Percentiles rank a stretch among this genome's conserved stretches.
These are phyloP conservation scores for Xestia ashworthii DNA, from an alignment of 2,888 invertebrate genomes.

Conservation along the genomic window DNA sequence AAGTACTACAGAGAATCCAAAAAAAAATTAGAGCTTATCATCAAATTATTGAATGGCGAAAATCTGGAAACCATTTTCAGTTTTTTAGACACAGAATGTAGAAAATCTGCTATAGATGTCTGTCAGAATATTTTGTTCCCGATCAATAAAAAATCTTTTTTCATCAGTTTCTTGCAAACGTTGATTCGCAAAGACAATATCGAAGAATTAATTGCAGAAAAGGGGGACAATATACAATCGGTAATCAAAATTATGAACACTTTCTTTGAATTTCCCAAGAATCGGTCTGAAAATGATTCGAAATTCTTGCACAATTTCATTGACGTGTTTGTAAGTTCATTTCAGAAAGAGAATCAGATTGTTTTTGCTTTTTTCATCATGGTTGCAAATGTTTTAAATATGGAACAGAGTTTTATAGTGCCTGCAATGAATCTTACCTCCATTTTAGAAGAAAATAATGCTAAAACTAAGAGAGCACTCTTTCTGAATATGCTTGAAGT, in stretches of 20 bases:
- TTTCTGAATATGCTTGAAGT: conserved; percentile 83
- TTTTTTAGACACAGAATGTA: conserved; percentile 78
- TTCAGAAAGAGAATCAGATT: conserved; percentile 81
- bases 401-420: conserved; percentile 82
- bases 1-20: conserved; percentile 84
- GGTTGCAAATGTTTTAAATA: conserved; percentile 77
- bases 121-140: conserved; percentile 84
- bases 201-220: conserved; percentile 81
- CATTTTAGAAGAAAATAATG: conserved; percentile 78
- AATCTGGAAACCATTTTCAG: conserved; percentile 82
- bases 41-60: conserved; percentile 80
- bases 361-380: conserved; percentile 86
- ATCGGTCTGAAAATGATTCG: conserved; percentile 72
- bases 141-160: conserved; percentile 80
- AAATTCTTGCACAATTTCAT: conserved; percentile 83
- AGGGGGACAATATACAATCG: conserved; percentile 86
- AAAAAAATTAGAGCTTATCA: conserved; percentile 84
- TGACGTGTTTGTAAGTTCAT: conserved; percentile 82
- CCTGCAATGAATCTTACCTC: conserved; percentile 79
- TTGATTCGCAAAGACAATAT: conserved; percentile 83
- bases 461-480: conserved; percentile 81
- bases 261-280: conserved; percentile 82
- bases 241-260: conserved; percentile 85
- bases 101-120: conserved; percentile 73
- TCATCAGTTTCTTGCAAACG: conserved; percentile 81